These are phyloP conservation scores for Saxidomus purpurata DNA, from an alignment of 1,140 invertebrate genomes.

Conservation along the genomic window DNA sequence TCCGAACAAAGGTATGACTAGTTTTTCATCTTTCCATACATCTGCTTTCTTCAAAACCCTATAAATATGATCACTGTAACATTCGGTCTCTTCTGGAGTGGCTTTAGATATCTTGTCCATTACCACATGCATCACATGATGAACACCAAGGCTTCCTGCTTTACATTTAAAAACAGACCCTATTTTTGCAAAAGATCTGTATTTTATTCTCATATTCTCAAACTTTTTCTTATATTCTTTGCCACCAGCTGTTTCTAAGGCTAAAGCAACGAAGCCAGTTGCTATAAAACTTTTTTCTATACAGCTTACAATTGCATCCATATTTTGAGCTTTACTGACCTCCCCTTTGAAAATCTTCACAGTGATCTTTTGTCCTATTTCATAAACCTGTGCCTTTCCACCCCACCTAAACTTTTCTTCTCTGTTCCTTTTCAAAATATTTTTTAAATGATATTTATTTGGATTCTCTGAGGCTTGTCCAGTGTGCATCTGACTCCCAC, in stretches of 20 bases:
- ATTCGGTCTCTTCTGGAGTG: background rate
- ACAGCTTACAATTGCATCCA: slow-evolving; percentile 43
- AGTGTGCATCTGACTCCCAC: background rate
- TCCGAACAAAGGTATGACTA: slow-evolving; percentile 42
- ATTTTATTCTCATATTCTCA: background rate
- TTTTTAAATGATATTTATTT: background rate
- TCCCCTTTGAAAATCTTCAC: slow-evolving; percentile 54
- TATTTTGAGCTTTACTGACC: background rate
- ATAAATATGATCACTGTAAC: background rate
- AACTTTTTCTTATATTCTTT: background rate
- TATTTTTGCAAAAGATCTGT: background rate
- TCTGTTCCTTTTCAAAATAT: background rate
- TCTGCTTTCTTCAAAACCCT: slow-evolving; percentile 16
- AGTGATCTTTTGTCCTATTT: background rate
- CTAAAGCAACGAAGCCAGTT: slow-evolving; percentile 14
- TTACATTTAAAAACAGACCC: slow-evolving; percentile 12
- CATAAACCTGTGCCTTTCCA: background rate
- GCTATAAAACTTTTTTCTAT: background rate
- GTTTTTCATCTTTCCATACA: background rate
- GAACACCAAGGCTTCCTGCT: background rate
- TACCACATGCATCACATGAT: slow-evolving; percentile 16
- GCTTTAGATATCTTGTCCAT: background rate
- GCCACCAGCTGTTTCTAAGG: slow-evolving; percentile 27
- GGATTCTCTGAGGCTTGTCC: background rate
- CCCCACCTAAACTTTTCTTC: slow-evolving; percentile 36